Evolutionary conservation across 2,113 vertebrate genomes (phyloP), one percentile per base, ranked within the genome.

Genomic region (Myanophis thanlyinensis): DNA sequence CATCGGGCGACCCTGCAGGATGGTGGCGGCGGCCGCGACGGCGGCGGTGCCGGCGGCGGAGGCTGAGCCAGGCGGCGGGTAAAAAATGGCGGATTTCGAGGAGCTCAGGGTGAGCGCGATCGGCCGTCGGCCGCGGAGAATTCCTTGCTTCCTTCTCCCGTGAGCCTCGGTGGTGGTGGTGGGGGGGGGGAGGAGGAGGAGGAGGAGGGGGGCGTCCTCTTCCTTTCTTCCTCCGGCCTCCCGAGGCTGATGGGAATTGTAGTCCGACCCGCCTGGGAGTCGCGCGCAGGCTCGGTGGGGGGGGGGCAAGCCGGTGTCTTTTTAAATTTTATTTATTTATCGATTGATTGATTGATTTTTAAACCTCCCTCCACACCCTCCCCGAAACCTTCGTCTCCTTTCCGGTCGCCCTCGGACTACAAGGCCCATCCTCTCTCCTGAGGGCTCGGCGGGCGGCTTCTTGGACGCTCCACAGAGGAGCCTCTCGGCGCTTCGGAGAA

Each of bases 31-130:
- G 62, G 67, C 90, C 15, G 46, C 47, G 48, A 62, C 35, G 62
- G 62, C 91, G 30, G 30, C 54, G 90, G 84, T n/a, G 86, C 48
- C 86, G 49, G 85, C 47, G 85, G 85, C 85, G 48, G 67, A 80
- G 67, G 67, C 90, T 48, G 90, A 85, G 67, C 44, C 67, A 44
- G 90, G 85, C 35, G 86, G 91, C 67, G 87, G 91, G 62, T 89
- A 89, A 73, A 92, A 92, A 89, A 92, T 92, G 92, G 92, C 92
- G 92, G 92, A 92, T 30, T 92, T 92, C 88, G 92, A 92, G 92
- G 92, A 92, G 92, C 92, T 92, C 46, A 40, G 92, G 92, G 92
- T 93, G 88, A 93, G 73, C 15, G 67, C 15, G 44, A 85, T 35
- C 27, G 11, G 25, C 35, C 23, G 59, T 0, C 27, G 15, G 15